Percentiles rank a stretch among this genome's conserved stretches.
Evolutionary conservation across 2,888 invertebrate genomes (phyloP).

Genomic region (Campopleginae sp.): DNA sequence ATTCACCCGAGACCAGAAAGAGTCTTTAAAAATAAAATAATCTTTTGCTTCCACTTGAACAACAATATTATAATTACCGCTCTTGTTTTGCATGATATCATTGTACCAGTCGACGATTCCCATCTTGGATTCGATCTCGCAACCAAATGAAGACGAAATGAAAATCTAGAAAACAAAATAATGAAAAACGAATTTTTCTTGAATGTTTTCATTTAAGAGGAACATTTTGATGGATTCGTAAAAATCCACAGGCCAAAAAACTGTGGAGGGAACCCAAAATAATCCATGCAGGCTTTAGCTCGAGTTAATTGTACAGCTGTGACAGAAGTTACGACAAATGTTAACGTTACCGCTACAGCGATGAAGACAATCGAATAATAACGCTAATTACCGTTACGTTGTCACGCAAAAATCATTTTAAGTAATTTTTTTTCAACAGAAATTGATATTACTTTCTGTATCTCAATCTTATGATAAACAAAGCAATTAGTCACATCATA

Average conservation of each 20-base stretch:
- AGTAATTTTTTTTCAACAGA: constrained; percentile 4
- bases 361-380: constrained; percentile 47
- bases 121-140: constrained; percentile 72
- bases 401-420: constrained; percentile 22
- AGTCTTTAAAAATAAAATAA: neutral
- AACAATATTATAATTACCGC: constrained; percentile 73
- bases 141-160: neutral
- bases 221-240: too few species aligned
- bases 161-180: constrained; percentile 64
- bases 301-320: constrained; percentile 8
- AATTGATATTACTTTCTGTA: constrained; percentile 11
- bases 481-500: constrained; percentile 44
- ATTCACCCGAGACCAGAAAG: neutral
- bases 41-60: neutral
- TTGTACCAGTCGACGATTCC: constrained; percentile 79
- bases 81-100: constrained; percentile 78
- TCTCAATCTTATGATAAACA: constrained; percentile 15
- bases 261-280: too few species aligned
- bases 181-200: neutral
- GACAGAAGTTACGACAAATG: constrained; percentile 1
- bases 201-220: neutral
- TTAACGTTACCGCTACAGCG: constrained; percentile 42
- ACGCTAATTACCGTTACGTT: constrained; percentile 50
- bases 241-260: too few species aligned
- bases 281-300: too few species aligned